Evolutionary conservation across 2,797 vertebrate genomes (phyloP), one percentile per base, ranked within the genome.

Genomic region (Sebastiscus albofasciatus): DNA sequence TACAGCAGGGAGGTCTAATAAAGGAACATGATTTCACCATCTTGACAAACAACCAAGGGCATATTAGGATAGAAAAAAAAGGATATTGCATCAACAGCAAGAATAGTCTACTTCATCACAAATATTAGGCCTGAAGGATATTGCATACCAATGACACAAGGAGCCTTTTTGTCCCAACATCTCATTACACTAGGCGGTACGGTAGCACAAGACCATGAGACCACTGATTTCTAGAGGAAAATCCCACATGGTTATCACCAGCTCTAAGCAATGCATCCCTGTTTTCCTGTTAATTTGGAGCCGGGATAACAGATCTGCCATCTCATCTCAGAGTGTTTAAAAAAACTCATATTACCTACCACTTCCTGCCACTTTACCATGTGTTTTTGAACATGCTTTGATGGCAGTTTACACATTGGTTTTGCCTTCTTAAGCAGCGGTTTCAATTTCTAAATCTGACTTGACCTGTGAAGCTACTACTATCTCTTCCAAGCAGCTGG

Each of bases 401-500:
- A 70, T 29, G 56, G n/a, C 49, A 67, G 33, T 13, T 71, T 8
- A 5, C 20, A 54, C 34, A 58, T 31, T 24, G 24, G 33, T 67
- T 70, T 67, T 54, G 61, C 22, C 62, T 65, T 64, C 54, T 68
- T 20, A n/a, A 66, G 58, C 31, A 60, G 56, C n/a, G n/a, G 31
- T 59, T 62, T 67, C 31, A 72, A 27, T 68, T 60, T 76, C 26
- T 24, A 69, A 27, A 39, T 75, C 76, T 36, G 20, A 75, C 42
- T 67, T 69, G 1, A 65, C 72, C 55, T 11, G 2, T 46, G 20
- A 69, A 74, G 31, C 31, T 26, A 49, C 26, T 42, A 11, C 39
- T 65, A 80, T 87, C 77, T 76, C 67, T 60, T 33, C 36, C 27
- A 31, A 42, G 64, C 75, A 86, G 81, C 73, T 27, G 82, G n/a